A percentile compares a stretch with the other conserved stretches of the same genome.
phyloP scores from a whole-genome alignment of 2,797 vertebrate genomes.

The Denticeps clupeoides region DNA sequence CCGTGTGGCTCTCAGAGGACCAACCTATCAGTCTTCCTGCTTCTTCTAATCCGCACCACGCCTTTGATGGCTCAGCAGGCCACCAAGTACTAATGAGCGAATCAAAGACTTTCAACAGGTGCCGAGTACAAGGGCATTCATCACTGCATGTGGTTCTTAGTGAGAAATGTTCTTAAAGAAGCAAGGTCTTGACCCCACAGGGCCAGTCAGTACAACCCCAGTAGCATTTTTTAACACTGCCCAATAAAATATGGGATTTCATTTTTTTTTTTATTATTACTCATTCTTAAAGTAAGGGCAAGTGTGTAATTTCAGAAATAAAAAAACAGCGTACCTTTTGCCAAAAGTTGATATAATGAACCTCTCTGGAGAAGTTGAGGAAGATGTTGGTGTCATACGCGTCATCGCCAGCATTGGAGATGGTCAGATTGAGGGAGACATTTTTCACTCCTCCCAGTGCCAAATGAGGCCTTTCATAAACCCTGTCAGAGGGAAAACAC shows the following conservation, averaged over 20 bases:
- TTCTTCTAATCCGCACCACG: background rate
- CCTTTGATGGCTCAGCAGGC: background rate
- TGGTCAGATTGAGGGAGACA: constrained; percentile 82
- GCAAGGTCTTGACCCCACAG: background rate
- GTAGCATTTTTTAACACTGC: background rate
- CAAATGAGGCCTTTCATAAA: constrained; percentile 61
- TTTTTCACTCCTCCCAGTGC: constrained; percentile 90
- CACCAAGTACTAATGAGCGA: background rate
- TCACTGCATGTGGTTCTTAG: too few species aligned
- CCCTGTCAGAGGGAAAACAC: constrained; percentile 30
- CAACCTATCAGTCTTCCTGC: background rate
- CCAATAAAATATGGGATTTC: too few species aligned
- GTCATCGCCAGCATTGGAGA: constrained; percentile 86
- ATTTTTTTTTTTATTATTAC: too few species aligned
- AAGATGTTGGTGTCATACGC: constrained; percentile 94
- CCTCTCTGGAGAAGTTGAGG: constrained; percentile 88
- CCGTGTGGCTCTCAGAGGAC: too few species aligned
- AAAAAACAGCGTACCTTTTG: constrained; percentile 74
- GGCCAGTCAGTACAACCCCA: background rate
- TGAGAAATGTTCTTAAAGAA: too few species aligned
- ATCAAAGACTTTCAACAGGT: background rate
- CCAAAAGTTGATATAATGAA: constrained; percentile 98
- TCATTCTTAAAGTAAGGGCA: background rate
- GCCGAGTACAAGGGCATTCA: background rate
- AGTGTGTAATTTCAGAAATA: background rate